These are phyloP conservation scores for Tachycineta bicolor DNA, from an alignment of 2,113 vertebrate species.

Conservation along the genomic window DNA sequence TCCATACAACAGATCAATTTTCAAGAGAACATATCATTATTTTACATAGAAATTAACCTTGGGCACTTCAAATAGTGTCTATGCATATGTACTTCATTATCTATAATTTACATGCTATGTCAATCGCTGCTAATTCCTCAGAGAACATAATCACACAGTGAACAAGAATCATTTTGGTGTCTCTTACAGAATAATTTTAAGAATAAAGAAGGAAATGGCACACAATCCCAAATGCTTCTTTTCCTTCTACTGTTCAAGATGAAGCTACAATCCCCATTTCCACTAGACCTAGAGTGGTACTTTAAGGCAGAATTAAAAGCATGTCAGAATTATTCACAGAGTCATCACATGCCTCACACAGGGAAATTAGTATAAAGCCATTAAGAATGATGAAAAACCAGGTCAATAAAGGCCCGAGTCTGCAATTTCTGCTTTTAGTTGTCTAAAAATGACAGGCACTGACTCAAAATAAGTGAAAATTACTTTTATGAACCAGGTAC, in stretches of 20 bases:
- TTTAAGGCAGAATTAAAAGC: constrained; percentile 29
- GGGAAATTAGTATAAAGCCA: not conserved
- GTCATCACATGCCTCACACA: not conserved
- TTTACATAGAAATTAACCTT: constrained; percentile 22
- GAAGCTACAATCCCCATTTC: not conserved
- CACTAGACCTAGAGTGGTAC: not conserved
- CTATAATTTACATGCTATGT: constrained; percentile 18
- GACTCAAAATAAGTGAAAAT: not conserved
- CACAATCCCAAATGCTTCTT: not conserved
- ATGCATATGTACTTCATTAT: constrained; percentile 19
- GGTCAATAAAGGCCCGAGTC: not conserved
- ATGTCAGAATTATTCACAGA: not conserved
- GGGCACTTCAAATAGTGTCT: not conserved
- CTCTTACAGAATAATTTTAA: not conserved
- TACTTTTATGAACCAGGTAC: not conserved
- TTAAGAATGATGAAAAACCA: not conserved
- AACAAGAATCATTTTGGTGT: constrained; percentile 7
- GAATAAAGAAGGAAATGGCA: not conserved
- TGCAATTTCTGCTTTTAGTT: not conserved
- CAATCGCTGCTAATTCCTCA: not conserved
- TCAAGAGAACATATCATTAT: not conserved
- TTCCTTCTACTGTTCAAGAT: not conserved
- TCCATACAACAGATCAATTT: not conserved
- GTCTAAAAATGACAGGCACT: not conserved
- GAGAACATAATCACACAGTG: not conserved